phyloP scores from a whole-genome alignment of 1,140 invertebrate genomes.

The Aethina tumida region DNA sequence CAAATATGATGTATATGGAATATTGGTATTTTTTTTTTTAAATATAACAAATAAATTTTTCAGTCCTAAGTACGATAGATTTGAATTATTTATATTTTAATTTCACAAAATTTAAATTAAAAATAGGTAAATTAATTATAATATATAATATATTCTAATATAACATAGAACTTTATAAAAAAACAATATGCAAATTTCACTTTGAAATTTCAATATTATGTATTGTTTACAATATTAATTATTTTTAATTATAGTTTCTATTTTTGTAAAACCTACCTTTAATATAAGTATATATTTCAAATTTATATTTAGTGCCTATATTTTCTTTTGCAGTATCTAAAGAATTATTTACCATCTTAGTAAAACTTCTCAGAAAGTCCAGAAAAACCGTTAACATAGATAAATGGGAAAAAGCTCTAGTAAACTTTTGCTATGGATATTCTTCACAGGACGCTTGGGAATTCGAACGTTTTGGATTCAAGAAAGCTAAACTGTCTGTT shows the following conservation, averaged over 20 bases:
- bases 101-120: background rate
- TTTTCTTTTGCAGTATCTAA: slow-evolving; percentile 59
- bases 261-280: background rate
- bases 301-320: background rate
- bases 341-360: slow-evolving; percentile 72
- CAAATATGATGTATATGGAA: too few species aligned
- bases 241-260: slow-evolving; percentile 1
- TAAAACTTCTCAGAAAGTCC: slow-evolving; percentile 80
- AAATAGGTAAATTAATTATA: background rate
- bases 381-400: slow-evolving; percentile 70
- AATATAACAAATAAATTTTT: too few species aligned
- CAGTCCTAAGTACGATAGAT: too few species aligned
- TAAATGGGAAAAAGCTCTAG: slow-evolving; percentile 81
- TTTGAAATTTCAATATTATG: too few species aligned
- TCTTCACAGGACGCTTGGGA: slow-evolving; percentile 91
- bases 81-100: too few species aligned
- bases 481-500: slow-evolving; percentile 75
- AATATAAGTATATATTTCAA: background rate
- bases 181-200: too few species aligned
- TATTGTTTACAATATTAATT: too few species aligned
- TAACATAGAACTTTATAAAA: too few species aligned
- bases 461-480: slow-evolving; percentile 91
- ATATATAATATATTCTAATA: background rate
- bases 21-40: too few species aligned
- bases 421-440: slow-evolving; percentile 86